These are phyloP conservation scores for Perodicticus potto DNA, from an alignment of 2,797 vertebrate species.

Conservation along the genomic window DNA sequence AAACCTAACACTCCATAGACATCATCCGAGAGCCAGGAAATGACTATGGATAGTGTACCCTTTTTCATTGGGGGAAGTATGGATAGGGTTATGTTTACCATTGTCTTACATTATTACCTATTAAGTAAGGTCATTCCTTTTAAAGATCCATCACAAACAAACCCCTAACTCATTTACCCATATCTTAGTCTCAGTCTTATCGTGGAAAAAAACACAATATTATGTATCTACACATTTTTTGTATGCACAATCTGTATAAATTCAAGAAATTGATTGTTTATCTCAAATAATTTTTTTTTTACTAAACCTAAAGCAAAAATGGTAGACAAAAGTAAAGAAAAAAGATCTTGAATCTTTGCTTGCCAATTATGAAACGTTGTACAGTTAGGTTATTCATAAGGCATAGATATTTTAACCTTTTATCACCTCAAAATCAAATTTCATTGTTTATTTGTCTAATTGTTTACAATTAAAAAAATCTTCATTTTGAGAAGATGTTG, in stretches of 20 bases:
- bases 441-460: constrained; percentile 30
- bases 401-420: background rate
- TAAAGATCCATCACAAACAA: background rate
- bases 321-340: background rate
- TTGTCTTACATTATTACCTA: background rate
- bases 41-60: background rate
- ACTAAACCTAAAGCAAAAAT: background rate
- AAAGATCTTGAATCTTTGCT: background rate
- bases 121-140: background rate
- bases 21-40: background rate
- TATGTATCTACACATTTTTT: background rate
- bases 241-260: background rate
- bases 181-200: background rate
- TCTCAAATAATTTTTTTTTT: background rate
- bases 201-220: background rate
- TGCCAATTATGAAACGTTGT: background rate
- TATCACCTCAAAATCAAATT: background rate
- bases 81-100: background rate
- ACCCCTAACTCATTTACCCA: background rate
- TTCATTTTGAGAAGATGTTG: background rate
- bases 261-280: background rate
- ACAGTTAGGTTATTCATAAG: background rate
- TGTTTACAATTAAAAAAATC: background rate
- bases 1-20: background rate
- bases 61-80: background rate